phyloP scores from a whole-genome alignment of 2,797 vertebrate species.

The Odontamblyopus rebecca region DNA sequence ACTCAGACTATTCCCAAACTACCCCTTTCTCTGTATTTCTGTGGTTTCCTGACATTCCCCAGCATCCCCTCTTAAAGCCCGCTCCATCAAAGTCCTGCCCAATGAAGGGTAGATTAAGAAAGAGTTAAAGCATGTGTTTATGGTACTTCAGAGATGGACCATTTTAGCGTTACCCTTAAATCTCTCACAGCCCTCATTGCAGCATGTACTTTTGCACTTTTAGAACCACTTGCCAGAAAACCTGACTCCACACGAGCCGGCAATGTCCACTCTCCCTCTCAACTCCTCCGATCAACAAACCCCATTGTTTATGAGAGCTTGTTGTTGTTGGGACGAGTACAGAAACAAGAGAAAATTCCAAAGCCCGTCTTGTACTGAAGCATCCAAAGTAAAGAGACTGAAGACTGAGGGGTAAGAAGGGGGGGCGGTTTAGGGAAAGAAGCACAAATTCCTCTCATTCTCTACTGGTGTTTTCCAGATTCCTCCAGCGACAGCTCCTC shows the following conservation, averaged over 20 bases:
- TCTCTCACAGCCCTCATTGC: slow-evolving; percentile 47
- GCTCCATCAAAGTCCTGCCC: slow-evolving; percentile 59
- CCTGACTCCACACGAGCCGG: slow-evolving; percentile 66
- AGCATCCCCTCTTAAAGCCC: slow-evolving; percentile 57
- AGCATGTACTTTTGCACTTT: slow-evolving; percentile 61
- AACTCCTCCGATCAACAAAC: slow-evolving; percentile 88
- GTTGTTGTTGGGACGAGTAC: slow-evolving; percentile 95
- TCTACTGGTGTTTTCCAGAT: slow-evolving; percentile 81
- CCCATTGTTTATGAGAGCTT: slow-evolving; percentile 95
- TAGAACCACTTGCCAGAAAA: slow-evolving; percentile 50
- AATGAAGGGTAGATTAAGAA: slow-evolving; percentile 62
- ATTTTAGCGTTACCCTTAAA: slow-evolving; percentile 63
- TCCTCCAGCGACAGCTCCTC: slow-evolving; percentile 71
- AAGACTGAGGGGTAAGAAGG: slow-evolving; percentile 29
- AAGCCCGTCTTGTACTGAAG: slow-evolving; percentile 73
- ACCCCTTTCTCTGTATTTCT: slow-evolving; percentile 54
- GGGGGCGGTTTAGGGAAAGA: slow-evolving; percentile 68
- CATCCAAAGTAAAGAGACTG: slow-evolving; percentile 82
- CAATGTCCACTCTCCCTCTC: slow-evolving; percentile 60
- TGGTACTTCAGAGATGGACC: slow-evolving; percentile 62
- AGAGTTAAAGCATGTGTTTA: slow-evolving; percentile 70
- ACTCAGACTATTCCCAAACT: slow-evolving; percentile 58
- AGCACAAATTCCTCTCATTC: slow-evolving; percentile 81
- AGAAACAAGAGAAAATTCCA: slow-evolving; percentile 89
- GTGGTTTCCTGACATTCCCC: slow-evolving; percentile 73